Conservation (phyloP, 2,888 invertebrate genomes). For the Trichopoda pennipes region DNA sequence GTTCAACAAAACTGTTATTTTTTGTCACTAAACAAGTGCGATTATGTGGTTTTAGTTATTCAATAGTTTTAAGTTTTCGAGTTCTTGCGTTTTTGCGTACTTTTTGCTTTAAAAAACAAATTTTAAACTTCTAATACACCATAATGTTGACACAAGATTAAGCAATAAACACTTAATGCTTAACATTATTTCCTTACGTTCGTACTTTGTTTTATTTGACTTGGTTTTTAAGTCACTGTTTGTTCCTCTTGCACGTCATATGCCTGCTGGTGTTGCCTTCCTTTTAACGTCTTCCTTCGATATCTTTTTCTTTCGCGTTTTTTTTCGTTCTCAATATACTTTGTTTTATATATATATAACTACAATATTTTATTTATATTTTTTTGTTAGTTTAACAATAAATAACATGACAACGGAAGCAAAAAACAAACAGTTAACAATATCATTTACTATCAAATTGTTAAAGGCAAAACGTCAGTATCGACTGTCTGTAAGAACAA, state of each 20-base stretch:
- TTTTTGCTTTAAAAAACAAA: background rate
- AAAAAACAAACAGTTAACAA: constrained; percentile 51
- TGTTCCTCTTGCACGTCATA: constrained; percentile 5
- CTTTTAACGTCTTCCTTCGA: background rate
- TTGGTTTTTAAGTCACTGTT: constrained; percentile 18
- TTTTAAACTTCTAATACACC: constrained; percentile 49
- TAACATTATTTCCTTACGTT: constrained; percentile 50
- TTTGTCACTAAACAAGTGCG: constrained; percentile 2
- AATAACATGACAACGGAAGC: constrained; percentile 50
- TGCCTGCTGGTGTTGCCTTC: constrained; percentile 28
- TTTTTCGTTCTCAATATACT: constrained; percentile 14
- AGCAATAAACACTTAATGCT: constrained; percentile 59
- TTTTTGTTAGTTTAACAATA: constrained; percentile 52
- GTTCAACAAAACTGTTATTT: constrained; percentile 6
- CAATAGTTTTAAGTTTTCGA: constrained; percentile 11
- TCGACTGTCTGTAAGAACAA: constrained; percentile 21
- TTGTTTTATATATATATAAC: background rate
- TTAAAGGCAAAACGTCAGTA: constrained; percentile 41
- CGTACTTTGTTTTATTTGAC: constrained; percentile 51
- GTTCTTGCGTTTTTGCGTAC: background rate
- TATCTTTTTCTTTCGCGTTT: constrained; percentile 4
- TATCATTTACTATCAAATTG: constrained; percentile 59
- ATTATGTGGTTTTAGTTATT: background rate
- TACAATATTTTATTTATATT: background rate
- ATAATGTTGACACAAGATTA: constrained; percentile 58